Evolutionary conservation across 2,797 vertebrate genomes (phyloP).

Genomic region (Coccyzus lansbergi): DNA sequence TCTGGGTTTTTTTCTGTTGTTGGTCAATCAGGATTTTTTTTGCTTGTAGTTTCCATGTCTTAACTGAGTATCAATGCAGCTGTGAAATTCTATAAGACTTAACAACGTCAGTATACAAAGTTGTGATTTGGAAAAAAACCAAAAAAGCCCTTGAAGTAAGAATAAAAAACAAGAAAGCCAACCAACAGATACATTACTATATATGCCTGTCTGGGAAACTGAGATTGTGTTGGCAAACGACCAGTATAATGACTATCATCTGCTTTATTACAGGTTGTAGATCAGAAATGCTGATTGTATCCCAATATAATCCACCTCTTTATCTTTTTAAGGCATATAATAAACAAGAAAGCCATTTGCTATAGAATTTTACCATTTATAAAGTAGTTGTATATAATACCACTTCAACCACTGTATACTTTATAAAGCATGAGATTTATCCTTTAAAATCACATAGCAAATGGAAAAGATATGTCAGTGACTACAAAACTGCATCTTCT

Average conservation of each 20-base stretch:
- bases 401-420: background rate
- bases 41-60: background rate
- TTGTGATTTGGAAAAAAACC: background rate
- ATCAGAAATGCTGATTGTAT: background rate
- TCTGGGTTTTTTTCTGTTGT: too few relatives aligned
- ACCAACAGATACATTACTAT: background rate
- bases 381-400: background rate
- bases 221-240: background rate
- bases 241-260: background rate
- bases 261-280: background rate
- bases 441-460: background rate
- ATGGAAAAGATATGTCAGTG: background rate
- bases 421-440: background rate
- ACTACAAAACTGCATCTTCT: background rate
- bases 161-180: background rate
- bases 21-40: background rate
- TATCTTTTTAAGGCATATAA: background rate
- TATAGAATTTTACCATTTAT: background rate
- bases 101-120: background rate
- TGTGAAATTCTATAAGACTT: background rate
- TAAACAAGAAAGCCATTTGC: background rate
- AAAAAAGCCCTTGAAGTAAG: accelerated
- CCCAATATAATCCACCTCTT: background rate
- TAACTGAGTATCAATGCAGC: background rate
- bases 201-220: background rate